Percentiles rank a stretch among this genome's conserved stretches.
phyloP scores from a whole-genome alignment of 2,797 vertebrate species.

The Alexandromys oeconomus region DNA sequence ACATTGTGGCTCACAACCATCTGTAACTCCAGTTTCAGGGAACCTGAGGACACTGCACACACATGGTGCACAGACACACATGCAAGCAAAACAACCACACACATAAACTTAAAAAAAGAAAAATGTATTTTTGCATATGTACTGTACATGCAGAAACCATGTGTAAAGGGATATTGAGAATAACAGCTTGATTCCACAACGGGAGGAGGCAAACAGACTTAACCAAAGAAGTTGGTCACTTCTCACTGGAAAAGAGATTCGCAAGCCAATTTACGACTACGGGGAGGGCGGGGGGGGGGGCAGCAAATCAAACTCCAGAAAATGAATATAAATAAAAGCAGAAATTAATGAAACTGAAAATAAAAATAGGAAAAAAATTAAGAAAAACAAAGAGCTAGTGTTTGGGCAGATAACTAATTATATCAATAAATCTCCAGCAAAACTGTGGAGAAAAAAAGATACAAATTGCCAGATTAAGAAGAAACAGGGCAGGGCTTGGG shows the following conservation, averaged over 20 bases:
- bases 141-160: neutral
- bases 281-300: too few species aligned
- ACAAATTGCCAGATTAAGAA: conserved; percentile 36
- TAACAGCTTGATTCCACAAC: neutral
- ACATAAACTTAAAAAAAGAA: neutral
- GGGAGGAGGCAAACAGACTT: neutral
- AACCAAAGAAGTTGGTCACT: neutral
- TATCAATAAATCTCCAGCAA: conserved; percentile 39
- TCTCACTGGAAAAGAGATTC: neutral
- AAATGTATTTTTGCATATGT: neutral
- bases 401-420: neutral
- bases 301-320: neutral
- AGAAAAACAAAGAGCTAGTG: neutral
- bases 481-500: neutral
- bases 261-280: neutral
- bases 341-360: neutral
- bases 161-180: neutral
- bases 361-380: neutral
- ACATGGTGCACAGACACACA: neutral
- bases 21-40: neutral
- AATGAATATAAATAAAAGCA: neutral
- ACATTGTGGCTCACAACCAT: neutral
- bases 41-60: neutral
- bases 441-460: neutral
- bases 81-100: neutral